phyloP scores from a whole-genome alignment of 2,113 vertebrate species.

The Lophotis ruficrista region DNA sequence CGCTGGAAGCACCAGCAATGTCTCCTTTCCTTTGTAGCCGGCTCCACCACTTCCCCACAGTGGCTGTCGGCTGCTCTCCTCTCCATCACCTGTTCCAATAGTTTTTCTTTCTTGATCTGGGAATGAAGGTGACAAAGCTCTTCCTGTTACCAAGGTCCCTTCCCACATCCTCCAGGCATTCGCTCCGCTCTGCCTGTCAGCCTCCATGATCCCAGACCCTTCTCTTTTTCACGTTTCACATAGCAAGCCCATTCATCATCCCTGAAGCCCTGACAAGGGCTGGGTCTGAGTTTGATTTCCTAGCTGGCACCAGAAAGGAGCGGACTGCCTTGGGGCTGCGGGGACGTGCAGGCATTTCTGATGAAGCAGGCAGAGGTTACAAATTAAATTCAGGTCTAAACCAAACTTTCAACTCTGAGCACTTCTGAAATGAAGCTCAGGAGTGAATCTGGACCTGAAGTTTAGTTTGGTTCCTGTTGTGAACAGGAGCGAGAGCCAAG shows the following conservation, averaged over 20 bases:
- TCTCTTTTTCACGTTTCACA: background rate
- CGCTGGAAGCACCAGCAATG: background rate
- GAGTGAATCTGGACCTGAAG: background rate
- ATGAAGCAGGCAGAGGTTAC: rapidly evolving
- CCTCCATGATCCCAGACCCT: background rate
- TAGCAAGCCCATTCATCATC: background rate
- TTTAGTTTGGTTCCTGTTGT: background rate
- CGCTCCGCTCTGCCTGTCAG: background rate
- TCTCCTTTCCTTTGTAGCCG: background rate
- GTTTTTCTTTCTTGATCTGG: background rate
- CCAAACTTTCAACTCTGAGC: background rate
- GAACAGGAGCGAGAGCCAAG: background rate
- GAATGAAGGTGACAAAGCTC: background rate
- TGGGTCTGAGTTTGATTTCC: conserved; percentile 29
- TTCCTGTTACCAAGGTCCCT: background rate
- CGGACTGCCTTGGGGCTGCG: background rate
- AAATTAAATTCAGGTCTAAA: background rate
- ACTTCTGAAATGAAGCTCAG: background rate
- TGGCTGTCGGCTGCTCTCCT: background rate
- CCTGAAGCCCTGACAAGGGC: background rate
- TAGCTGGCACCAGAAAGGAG: background rate
- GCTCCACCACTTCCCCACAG: rapidly evolving
- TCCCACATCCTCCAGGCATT: background rate
- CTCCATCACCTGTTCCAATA: background rate
- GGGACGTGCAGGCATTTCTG: background rate